These are phyloP conservation scores for Cotesia typhae DNA, from an alignment of 1,140 invertebrate species.

Conservation along the genomic window DNA sequence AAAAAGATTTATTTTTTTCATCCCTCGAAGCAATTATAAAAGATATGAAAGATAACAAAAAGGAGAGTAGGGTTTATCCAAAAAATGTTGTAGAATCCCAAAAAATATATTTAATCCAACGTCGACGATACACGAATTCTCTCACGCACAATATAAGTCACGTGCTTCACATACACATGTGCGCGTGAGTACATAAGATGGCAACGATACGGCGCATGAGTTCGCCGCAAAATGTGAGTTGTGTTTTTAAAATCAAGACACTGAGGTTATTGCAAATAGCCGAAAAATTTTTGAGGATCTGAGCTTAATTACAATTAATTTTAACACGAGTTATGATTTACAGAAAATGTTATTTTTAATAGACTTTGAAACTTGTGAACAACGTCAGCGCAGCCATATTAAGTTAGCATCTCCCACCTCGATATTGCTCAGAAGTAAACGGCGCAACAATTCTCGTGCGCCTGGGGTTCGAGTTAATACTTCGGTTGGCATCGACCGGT, in stretches of 20 bases:
- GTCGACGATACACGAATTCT: neutral
- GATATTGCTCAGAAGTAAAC: constrained; percentile 36
- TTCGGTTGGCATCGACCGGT: constrained; percentile 46
- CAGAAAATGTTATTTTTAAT: constrained; percentile 22
- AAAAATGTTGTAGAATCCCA: constrained; percentile 14
- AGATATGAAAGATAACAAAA: too few species aligned
- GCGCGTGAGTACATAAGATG: constrained; percentile 28
- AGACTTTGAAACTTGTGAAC: constrained; percentile 22
- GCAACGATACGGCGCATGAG: constrained; percentile 20
- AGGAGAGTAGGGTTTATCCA: too few species aligned
- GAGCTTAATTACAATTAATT: constrained; percentile 3
- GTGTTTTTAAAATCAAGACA: neutral
- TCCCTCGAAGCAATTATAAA: too few species aligned
- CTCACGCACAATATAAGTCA: constrained; percentile 15
- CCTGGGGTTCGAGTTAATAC: neutral
- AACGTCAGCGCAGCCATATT: constrained; percentile 33
- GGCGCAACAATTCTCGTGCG: constrained; percentile 32
- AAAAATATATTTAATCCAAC: neutral
- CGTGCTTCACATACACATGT: constrained; percentile 27
- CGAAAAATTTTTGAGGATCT: too few species aligned
- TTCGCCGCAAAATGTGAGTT: neutral
- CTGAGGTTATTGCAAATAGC: neutral
- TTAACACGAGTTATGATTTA: constrained; percentile 22
- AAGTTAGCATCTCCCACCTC: constrained; percentile 25
- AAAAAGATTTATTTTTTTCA: too few species aligned